phyloP scores from a whole-genome alignment of 2,888 invertebrate genomes.

The Globia sparganii region DNA sequence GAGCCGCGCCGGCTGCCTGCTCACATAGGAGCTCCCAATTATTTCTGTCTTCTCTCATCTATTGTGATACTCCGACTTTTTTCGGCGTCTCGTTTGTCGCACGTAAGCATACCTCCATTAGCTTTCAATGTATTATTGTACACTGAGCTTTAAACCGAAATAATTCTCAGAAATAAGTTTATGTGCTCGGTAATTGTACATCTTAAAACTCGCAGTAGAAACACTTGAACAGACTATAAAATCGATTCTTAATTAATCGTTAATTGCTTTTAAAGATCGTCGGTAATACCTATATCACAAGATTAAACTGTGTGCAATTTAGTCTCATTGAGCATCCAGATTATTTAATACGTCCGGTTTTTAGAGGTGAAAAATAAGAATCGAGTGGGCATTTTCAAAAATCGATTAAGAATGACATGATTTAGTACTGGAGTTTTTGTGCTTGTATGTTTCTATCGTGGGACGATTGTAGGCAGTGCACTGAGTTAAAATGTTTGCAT shows the following conservation, averaged over 20 bases:
- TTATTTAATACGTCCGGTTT: constrained; percentile 80
- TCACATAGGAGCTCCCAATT: constrained; percentile 76
- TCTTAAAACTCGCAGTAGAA: constrained; percentile 51
- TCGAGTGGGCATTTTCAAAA: constrained; percentile 80
- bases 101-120: constrained; percentile 22
- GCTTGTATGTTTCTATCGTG: constrained; percentile 67
- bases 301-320: constrained; percentile 81
- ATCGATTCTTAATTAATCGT: constrained; percentile 69
- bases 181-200: neutral
- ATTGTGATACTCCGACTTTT: constrained; percentile 70
- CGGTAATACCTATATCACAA: constrained; percentile 65
- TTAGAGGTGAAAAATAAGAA: constrained; percentile 83
- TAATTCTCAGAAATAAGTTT: constrained; percentile 14
- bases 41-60: constrained; percentile 74
- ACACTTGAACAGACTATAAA: constrained; percentile 58
- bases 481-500: constrained; percentile 85
- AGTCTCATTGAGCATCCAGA: constrained; percentile 79
- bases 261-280: constrained; percentile 74
- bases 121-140: constrained; percentile 1
- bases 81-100: constrained; percentile 63
- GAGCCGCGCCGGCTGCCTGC: constrained; percentile 66
- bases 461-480: constrained; percentile 72
- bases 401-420: constrained; percentile 88
- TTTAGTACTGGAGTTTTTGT: constrained; percentile 82
- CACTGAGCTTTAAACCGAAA: constrained; percentile 5